phyloP scores from a whole-genome alignment of 2,888 invertebrate species.

The Netelia virgata region DNA sequence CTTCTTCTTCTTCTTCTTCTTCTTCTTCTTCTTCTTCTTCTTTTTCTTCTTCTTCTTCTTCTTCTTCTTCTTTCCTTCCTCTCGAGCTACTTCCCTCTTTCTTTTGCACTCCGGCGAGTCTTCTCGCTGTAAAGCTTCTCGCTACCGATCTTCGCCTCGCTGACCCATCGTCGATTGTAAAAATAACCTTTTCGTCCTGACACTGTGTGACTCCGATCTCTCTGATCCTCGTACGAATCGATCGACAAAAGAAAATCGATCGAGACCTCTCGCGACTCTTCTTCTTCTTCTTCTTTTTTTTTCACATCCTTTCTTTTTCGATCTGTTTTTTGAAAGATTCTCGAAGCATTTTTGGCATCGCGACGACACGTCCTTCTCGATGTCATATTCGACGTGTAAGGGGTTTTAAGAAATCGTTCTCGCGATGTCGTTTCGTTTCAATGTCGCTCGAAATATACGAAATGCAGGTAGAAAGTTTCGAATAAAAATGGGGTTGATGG shows the following conservation, averaged over 20 bases:
- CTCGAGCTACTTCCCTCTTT: constrained; percentile 4
- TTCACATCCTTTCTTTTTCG: not conserved
- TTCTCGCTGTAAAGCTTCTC: constrained; percentile 14
- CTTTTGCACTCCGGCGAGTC: constrained; percentile 32
- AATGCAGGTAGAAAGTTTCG: constrained; percentile 42
- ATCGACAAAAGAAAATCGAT: constrained; percentile 59
- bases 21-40: constrained; percentile 40
- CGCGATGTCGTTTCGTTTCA: not conserved
- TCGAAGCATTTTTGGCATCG: not conserved
- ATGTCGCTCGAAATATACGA: not conserved
- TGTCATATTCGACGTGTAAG: constrained; percentile 27
- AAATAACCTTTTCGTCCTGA: constrained; percentile 18
- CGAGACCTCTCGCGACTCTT: constrained; percentile 9
- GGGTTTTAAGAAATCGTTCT: constrained; percentile 25
- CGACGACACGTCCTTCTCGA: not conserved
- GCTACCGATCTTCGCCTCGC: constrained; percentile 25
- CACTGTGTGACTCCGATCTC: not conserved
- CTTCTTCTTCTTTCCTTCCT: constrained; percentile 31
- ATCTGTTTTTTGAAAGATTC: not conserved
- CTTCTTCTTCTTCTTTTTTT: too few species aligned
- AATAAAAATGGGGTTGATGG: constrained; percentile 34
- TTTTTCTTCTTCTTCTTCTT: constrained; percentile 44
- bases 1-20: constrained; percentile 42
- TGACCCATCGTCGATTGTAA: constrained; percentile 46
- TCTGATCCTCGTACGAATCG: constrained; percentile 37